Evolutionary conservation across 2,888 invertebrate species (phyloP).

Genomic region (Hydropsyche betteni): DNA sequence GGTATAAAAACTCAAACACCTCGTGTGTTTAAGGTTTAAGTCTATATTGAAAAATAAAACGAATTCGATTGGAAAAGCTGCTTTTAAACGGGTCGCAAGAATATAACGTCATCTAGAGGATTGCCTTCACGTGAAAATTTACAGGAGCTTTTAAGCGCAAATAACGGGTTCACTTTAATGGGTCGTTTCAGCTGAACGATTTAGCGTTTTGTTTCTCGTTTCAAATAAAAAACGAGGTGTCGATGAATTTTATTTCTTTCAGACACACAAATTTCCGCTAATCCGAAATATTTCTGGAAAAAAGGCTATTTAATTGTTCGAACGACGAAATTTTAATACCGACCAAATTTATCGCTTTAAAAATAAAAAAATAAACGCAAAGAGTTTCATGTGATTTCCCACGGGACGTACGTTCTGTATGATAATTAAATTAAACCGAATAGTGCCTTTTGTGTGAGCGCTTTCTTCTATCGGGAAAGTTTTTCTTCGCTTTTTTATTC

Average conservation of each 20-base stretch:
- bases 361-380: not conserved
- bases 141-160: slow-evolving; percentile 31
- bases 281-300: too few relatives aligned
- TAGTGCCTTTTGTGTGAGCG: not conserved
- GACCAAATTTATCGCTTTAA: too few relatives aligned
- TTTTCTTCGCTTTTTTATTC: not conserved
- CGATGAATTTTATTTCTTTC: not conserved
- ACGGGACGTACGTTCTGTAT: slow-evolving; percentile 2
- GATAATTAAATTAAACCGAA: slow-evolving; percentile 22
- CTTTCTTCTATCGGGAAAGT: too few relatives aligned
- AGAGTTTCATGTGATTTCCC: slow-evolving; percentile 19
- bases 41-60: too few relatives aligned
- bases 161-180: slow-evolving; percentile 25
- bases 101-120: not conserved
- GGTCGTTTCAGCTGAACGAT: slow-evolving; percentile 24
- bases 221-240: not conserved
- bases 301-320: too few relatives aligned
- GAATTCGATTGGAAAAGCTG: not conserved
- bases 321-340: too few relatives aligned
- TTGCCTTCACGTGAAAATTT: slow-evolving; percentile 29
- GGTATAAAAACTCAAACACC: not conserved
- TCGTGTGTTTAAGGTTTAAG: not conserved
- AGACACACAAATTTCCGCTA: too few relatives aligned
- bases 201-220: slow-evolving; percentile 17
- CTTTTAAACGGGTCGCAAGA: slow-evolving; percentile 5